Percentiles rank a stretch among this genome's conserved stretches.
phyloP scores from a whole-genome alignment of 2,888 invertebrate genomes.

The Arge pagana region DNA sequence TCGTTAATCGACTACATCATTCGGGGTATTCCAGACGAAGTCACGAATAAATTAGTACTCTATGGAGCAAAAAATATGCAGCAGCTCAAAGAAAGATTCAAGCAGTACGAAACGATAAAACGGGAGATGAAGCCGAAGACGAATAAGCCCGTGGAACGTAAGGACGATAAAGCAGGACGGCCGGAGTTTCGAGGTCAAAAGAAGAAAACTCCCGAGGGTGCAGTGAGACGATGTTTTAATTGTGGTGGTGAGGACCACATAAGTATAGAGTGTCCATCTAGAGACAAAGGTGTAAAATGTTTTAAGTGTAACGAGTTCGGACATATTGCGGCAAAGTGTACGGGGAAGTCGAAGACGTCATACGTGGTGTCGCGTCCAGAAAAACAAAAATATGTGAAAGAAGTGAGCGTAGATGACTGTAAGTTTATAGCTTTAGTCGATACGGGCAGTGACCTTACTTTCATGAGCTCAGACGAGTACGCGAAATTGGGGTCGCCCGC shows the following conservation, averaged over 20 bases:
- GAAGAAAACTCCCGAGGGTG: not conserved
- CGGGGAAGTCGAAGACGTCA: not conserved
- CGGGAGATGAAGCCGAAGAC: too few relatives aligned
- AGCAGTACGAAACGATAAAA: not conserved
- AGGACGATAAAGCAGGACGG: too few relatives aligned
- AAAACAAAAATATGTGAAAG: not conserved
- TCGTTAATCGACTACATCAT: constrained; percentile 28
- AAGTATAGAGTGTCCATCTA: not conserved
- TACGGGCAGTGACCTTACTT: not conserved
- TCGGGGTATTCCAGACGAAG: constrained; percentile 25
- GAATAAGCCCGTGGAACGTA: too few relatives aligned
- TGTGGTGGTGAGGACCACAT: not conserved
- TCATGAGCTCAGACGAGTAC: not conserved
- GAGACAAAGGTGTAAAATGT: not conserved
- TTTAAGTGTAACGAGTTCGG: not conserved
- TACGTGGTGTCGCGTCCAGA: not conserved
- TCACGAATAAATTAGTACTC: constrained; percentile 26
- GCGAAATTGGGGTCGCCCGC: not conserved
- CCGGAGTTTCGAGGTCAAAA: too few relatives aligned
- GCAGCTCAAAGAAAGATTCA: constrained; percentile 13
- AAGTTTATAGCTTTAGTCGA: not conserved
- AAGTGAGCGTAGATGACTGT: not conserved
- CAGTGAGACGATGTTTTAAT: too few relatives aligned
- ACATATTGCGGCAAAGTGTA: constrained; percentile 1
- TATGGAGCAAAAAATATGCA: constrained; percentile 21